Conservation (phyloP, 2,888 invertebrate genomes). For the Temnothorax rugatulus region DNA sequence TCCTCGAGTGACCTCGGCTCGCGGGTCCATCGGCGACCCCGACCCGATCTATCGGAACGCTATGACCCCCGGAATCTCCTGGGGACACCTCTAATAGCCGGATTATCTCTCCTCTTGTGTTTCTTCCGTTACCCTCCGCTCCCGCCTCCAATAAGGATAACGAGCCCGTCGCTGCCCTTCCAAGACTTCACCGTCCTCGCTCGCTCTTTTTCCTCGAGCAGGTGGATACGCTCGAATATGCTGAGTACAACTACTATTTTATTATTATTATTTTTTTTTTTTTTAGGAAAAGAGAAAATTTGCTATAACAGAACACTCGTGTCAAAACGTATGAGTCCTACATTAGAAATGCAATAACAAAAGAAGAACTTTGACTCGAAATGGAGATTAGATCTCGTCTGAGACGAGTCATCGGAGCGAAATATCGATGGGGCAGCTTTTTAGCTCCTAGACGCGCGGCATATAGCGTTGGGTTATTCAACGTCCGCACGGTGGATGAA, state of each 20-base stretch:
- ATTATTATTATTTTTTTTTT: too few relatives aligned
- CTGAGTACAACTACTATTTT: neutral
- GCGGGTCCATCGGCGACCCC: constrained; percentile 78
- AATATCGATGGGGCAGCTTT: constrained; percentile 49
- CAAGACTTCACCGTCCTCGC: constrained; percentile 65
- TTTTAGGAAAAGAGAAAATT: neutral
- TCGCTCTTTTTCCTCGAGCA: constrained; percentile 59
- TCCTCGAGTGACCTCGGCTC: constrained; percentile 79
- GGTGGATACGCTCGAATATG: neutral
- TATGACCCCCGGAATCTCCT: constrained; percentile 81
- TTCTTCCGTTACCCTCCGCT: constrained; percentile 72
- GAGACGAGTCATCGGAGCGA: constrained; percentile 16
- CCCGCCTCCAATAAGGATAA: constrained; percentile 80
- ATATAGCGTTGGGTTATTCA: constrained; percentile 56
- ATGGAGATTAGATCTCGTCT: constrained; percentile 41
- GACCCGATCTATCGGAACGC: constrained; percentile 81
- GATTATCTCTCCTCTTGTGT: constrained; percentile 83
- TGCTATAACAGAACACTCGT: neutral
- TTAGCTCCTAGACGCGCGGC: constrained; percentile 41
- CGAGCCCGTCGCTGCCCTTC: constrained; percentile 73
- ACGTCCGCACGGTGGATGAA: constrained; percentile 71
- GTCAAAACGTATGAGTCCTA: neutral
- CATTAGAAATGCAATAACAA: neutral
- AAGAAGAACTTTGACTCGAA: constrained; percentile 24
- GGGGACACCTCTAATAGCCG: constrained; percentile 86